These are phyloP conservation scores for Lypha dubia DNA, from an alignment of 2,888 invertebrate species.

Conservation along the genomic window DNA sequence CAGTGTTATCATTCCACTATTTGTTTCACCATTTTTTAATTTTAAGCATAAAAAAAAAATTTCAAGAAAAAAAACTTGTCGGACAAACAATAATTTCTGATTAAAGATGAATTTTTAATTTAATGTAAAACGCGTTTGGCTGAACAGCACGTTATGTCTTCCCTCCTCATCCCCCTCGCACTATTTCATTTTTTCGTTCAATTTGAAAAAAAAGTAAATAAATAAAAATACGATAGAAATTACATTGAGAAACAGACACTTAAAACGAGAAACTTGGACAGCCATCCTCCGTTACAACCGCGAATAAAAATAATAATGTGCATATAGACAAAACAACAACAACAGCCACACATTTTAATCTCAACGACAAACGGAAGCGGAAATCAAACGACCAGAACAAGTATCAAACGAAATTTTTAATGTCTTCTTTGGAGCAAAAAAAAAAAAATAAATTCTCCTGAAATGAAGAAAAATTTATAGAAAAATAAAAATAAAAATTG, in stretches of 20 bases:
- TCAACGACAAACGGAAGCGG: slow-evolving; percentile 82
- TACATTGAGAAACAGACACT: slow-evolving; percentile 63
- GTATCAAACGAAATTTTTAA: slow-evolving; percentile 77
- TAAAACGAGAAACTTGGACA: slow-evolving; percentile 62
- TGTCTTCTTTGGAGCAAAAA: slow-evolving; percentile 75
- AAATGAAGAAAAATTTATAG: slow-evolving; percentile 35
- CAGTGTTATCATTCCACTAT: too few relatives aligned
- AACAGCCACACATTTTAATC: slow-evolving; percentile 79
- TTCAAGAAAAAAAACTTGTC: slow-evolving; percentile 37
- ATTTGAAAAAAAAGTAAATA: slow-evolving; percentile 8
- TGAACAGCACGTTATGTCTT: slow-evolving; percentile 54
- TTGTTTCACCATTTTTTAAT: background rate
- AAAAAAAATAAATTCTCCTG: background rate
- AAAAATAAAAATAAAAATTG: slow-evolving; percentile 65
- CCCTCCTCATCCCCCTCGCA: background rate
- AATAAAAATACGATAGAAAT: slow-evolving; percentile 56
- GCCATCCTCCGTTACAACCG: slow-evolving; percentile 60
- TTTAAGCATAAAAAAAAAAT: background rate
- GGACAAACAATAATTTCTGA: slow-evolving; percentile 81
- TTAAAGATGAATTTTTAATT: slow-evolving; percentile 83
- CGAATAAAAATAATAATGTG: slow-evolving; percentile 73
- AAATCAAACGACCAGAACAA: slow-evolving; percentile 82
- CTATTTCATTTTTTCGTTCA: background rate
- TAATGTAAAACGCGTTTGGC: slow-evolving; percentile 69
- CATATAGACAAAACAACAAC: slow-evolving; percentile 77